Conservation (phyloP, 1,140 invertebrate species). For the Drosophila pruinosa region DNA sequence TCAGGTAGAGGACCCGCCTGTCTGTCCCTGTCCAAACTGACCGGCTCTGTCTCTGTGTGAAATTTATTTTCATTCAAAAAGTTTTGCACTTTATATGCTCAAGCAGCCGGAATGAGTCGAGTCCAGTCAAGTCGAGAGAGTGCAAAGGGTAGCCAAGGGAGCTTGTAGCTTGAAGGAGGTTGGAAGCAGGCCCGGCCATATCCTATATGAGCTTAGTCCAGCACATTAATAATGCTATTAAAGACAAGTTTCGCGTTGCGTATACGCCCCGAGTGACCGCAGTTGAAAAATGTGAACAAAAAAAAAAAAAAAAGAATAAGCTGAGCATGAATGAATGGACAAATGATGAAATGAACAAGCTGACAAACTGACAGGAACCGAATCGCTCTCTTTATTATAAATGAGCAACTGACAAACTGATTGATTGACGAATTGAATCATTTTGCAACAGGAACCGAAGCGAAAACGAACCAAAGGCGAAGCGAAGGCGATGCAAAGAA, state of each 20-base stretch:
- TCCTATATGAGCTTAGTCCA: neutral
- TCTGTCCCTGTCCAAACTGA: neutral
- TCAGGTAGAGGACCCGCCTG: constrained; percentile 14
- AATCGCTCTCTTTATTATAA: constrained; percentile 54
- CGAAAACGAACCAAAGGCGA: neutral
- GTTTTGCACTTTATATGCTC: constrained; percentile 54
- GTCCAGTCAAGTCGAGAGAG: constrained; percentile 2
- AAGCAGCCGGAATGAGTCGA: constrained; percentile 34
- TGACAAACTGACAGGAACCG: constrained; percentile 17
- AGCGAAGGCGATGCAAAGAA: neutral
- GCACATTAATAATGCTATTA: constrained; percentile 53
- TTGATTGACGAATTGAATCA: constrained; percentile 79
- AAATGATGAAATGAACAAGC: constrained; percentile 38
- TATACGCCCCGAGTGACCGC: constrained; percentile 64
- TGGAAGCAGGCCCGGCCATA: too few relatives aligned
- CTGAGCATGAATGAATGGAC: constrained; percentile 20
- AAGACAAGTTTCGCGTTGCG: constrained; percentile 44
- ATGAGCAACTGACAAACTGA: constrained; percentile 77
- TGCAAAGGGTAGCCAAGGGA: neutral
- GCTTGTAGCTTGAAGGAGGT: neutral
- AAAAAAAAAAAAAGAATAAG: too few relatives aligned
- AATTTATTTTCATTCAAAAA: constrained; percentile 78
- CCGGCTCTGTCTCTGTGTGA: constrained; percentile 49
- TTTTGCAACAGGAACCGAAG: constrained; percentile 27
- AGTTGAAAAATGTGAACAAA: constrained; percentile 24